Percentiles rank a stretch among this genome's conserved stretches.
phyloP scores from a whole-genome alignment of 2,113 vertebrate species.

The Otocyon megalotis region DNA sequence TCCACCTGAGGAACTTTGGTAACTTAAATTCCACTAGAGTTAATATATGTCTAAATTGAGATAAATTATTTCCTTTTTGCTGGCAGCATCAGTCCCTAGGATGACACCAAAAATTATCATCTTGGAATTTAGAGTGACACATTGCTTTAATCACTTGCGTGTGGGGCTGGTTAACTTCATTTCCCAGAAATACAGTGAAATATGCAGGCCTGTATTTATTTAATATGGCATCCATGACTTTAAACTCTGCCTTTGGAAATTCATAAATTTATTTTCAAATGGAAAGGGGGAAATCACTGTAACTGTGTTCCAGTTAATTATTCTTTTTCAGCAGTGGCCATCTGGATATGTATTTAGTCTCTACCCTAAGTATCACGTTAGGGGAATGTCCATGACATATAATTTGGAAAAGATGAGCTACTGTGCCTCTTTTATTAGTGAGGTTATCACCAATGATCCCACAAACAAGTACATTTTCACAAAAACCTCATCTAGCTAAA shows the following conservation, averaged over 20 bases:
- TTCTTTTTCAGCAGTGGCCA: background rate
- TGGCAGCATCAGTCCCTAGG: background rate
- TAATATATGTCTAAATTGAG: background rate
- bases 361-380: background rate
- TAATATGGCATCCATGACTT: slow-evolving; percentile 43
- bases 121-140: slow-evolving; percentile 42
- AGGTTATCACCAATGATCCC: background rate
- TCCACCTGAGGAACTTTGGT: background rate
- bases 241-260: slow-evolving; percentile 45
- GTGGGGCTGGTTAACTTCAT: slow-evolving; percentile 42
- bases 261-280: slow-evolving; percentile 53
- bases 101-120: slow-evolving; percentile 23
- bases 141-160: background rate
- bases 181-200: slow-evolving; percentile 57
- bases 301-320: background rate
- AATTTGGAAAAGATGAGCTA: slow-evolving; percentile 18
- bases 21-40: slow-evolving; percentile 21
- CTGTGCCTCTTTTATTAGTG: background rate
- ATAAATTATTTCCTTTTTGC: slow-evolving; percentile 27
- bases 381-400: background rate
- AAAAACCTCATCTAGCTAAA: background rate
- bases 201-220: slow-evolving; percentile 14
- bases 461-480: background rate
- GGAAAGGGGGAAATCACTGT: background rate
- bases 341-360: background rate